A percentile compares a stretch with the other conserved stretches of the same genome.
Conservation (phyloP, 1,140 invertebrate genomes). For the Limonius californicus region DNA sequence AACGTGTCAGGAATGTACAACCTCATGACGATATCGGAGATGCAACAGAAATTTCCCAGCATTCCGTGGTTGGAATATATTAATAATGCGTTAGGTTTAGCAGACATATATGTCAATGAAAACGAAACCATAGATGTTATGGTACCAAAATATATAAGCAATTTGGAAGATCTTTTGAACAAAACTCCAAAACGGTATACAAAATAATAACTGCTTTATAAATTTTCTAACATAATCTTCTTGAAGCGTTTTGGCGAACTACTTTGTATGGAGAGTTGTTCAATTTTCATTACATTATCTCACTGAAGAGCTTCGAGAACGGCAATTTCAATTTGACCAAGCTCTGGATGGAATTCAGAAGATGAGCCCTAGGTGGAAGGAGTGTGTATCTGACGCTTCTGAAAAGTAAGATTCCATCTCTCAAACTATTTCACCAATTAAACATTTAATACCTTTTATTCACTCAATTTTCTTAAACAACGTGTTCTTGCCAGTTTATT, state of each 20-base stretch:
- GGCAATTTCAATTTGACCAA: too few species aligned
- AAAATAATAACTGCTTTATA: too few species aligned
- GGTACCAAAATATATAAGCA: background rate
- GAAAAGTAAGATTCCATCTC: too few species aligned
- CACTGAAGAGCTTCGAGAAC: background rate
- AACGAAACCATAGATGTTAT: background rate
- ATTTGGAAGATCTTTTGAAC: background rate
- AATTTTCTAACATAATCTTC: too few species aligned
- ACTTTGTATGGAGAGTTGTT: constrained; percentile 3
- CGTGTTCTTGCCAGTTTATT: too few species aligned
- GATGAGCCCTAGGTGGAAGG: too few species aligned
- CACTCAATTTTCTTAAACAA: too few species aligned
- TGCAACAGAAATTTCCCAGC: background rate
- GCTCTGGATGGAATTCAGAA: too few species aligned
- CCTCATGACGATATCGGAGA: background rate
- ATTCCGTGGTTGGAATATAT: background rate
- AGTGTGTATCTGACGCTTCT: too few species aligned
- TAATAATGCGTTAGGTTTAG: background rate
- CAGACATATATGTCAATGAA: background rate
- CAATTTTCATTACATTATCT: background rate
- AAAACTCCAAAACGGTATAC: background rate
- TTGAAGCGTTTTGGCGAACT: background rate
- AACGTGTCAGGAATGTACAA: background rate
- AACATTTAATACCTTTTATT: too few species aligned
- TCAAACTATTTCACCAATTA: too few species aligned